Conservation (phyloP, 53 echinoderm and acorn worm species). For the Apostichopus leukothele region DNA sequence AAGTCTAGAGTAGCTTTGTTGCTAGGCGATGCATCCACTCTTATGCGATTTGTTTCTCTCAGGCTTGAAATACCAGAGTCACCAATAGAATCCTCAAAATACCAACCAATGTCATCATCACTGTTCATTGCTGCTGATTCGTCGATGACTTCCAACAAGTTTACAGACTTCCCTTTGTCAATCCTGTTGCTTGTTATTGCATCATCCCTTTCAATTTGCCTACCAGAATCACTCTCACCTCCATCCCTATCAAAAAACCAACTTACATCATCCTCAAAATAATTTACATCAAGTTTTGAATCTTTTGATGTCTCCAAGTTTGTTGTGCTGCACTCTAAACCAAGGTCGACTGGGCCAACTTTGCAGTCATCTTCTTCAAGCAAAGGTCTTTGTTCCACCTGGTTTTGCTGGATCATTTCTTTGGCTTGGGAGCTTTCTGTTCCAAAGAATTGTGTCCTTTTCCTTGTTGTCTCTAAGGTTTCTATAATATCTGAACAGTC, state of each 20-base stretch:
- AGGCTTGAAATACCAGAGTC: not conserved
- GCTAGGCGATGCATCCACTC: not conserved
- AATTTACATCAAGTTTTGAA: not conserved
- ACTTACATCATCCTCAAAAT: constrained; percentile 51
- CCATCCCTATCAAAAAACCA: constrained; percentile 61
- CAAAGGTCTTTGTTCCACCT: not conserved
- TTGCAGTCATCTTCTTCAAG: not conserved
- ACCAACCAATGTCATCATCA: not conserved
- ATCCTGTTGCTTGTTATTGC: no score
- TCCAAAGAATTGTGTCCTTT: not conserved
- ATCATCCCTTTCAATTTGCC: not conserved
- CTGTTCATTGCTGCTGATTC: not conserved
- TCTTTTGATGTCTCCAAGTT: not conserved
- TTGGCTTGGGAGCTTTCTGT: not conserved
- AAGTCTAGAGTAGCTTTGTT: not conserved
- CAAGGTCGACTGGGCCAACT: not conserved
- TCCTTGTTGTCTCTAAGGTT: not conserved
- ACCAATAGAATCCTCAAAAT: not conserved
- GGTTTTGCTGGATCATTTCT: not conserved
- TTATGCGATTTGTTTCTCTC: not conserved
- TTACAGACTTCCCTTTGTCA: not conserved
- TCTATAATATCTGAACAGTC: not conserved
- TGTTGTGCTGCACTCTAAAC: constrained; percentile 23
- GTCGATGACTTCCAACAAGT: not conserved
- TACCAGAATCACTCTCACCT: not conserved